Percentiles rank a stretch among this genome's conserved stretches.
phyloP scores from a whole-genome alignment of 1,140 invertebrate species.

The Nasonia vitripennis region DNA sequence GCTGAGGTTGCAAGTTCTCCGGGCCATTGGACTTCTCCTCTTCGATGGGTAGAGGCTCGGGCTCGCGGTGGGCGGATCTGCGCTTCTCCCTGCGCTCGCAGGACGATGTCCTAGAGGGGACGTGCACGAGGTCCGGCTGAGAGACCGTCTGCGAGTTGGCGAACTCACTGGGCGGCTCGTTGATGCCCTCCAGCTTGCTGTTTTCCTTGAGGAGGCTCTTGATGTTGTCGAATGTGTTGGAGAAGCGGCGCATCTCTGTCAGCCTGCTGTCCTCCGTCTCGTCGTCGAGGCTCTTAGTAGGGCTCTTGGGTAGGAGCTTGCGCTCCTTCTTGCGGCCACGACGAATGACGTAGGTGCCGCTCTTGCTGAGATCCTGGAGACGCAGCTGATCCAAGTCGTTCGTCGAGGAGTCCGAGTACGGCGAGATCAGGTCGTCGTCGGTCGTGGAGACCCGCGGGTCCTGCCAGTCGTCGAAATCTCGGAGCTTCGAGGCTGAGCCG shows the following conservation, averaged over 20 bases:
- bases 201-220: conserved; percentile 81
- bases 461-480: conserved; percentile 81
- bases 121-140: conserved; percentile 79
- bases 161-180: conserved; percentile 76
- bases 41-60: conserved; percentile 64
- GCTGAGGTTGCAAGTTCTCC: conserved; percentile 1
- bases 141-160: conserved; percentile 65
- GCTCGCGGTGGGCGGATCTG: conserved; percentile 53
- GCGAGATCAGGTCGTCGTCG: conserved; percentile 80
- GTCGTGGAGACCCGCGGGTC: conserved; percentile 79
- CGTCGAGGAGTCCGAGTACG: conserved; percentile 80
- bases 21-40: conserved; percentile 64
- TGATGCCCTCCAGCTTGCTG: conserved; percentile 73
- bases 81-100: conserved; percentile 68
- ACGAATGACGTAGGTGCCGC: conserved; percentile 84
- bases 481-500: conserved; percentile 77
- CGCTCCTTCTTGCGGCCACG: conserved; percentile 79
- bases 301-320: conserved; percentile 72
- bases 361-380: conserved; percentile 77
- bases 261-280: conserved; percentile 74
- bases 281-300: conserved; percentile 72
- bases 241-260: conserved; percentile 81
- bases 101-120: conserved; percentile 76
- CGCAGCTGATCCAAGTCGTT: conserved; percentile 73
- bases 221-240: conserved; percentile 87